phyloP scores from a whole-genome alignment of 2,888 invertebrate species.

The Monoplex corrugatus region DNA sequence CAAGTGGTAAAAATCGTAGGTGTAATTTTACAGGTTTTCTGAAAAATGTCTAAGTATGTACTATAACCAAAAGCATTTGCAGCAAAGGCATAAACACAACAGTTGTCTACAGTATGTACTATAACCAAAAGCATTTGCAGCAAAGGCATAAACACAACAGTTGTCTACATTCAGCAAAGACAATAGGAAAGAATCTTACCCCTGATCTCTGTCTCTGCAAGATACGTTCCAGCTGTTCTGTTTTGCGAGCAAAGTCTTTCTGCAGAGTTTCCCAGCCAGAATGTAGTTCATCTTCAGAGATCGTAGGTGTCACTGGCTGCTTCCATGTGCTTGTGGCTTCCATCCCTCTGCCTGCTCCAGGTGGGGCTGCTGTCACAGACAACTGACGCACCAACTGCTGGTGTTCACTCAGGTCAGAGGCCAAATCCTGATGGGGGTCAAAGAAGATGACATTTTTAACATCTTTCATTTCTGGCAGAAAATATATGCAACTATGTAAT shows the following conservation, averaged over 20 bases:
- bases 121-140: no score
- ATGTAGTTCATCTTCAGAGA: slow-evolving; percentile 66
- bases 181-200: slow-evolving; percentile 55
- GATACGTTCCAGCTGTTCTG: slow-evolving; percentile 68
- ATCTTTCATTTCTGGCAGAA: no score
- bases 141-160: no score
- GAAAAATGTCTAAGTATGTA: no score
- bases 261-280: slow-evolving; percentile 70
- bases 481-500: no score
- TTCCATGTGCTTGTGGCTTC: background rate
- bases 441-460: no score
- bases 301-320: slow-evolving; percentile 45
- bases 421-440: slow-evolving; percentile 64
- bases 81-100: no score
- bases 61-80: no score
- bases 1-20: no score
- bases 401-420: slow-evolving; percentile 71
- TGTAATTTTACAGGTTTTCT: no score
- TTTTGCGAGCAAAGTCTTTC: slow-evolving; percentile 69
- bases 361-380: slow-evolving; percentile 50
- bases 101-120: no score
- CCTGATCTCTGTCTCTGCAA: slow-evolving; percentile 60
- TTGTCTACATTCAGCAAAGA: no score
- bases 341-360: slow-evolving; percentile 30
- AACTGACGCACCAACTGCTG: slow-evolving; percentile 68